phyloP scores from a whole-genome alignment of 2,113 vertebrate genomes.

The Sitta europaea region DNA sequence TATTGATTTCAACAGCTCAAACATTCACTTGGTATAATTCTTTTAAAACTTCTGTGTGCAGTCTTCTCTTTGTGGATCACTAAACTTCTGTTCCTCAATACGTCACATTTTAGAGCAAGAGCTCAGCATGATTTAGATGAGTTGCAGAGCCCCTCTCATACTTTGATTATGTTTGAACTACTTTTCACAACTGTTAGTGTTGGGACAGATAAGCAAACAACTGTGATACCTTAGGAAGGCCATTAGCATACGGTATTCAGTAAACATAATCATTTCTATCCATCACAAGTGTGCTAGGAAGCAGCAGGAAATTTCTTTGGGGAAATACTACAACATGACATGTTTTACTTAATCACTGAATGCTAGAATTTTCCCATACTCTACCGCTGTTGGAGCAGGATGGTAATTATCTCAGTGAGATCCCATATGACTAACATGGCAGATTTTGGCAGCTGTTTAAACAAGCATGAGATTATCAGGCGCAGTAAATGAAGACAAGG shows the following conservation, averaged over 20 bases:
- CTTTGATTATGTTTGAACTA: not conserved
- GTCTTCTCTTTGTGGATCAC: not conserved
- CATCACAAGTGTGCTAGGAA: not conserved
- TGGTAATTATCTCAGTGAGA: not conserved
- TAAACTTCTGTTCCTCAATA: not conserved
- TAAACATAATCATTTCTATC: not conserved
- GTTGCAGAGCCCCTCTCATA: not conserved
- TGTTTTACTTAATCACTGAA: not conserved
- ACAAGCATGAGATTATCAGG: not conserved
- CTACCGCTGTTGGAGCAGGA: not conserved
- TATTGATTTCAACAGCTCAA: not conserved
- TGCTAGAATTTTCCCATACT: not conserved
- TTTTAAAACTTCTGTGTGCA: not conserved
- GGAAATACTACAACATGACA: not conserved
- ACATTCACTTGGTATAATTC: not conserved
- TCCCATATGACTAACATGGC: not conserved
- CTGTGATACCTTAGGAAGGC: not conserved
- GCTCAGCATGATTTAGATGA: not conserved
- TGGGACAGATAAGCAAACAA: not conserved
- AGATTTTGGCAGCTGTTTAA: not conserved
- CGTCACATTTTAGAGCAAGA: not conserved
- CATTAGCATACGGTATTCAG: not conserved
- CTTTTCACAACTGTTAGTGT: not conserved
- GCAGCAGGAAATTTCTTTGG: not conserved
- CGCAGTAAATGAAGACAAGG: not conserved